phyloP scores from a whole-genome alignment of 2,888 invertebrate genomes.

The Dioctria rufipes region DNA sequence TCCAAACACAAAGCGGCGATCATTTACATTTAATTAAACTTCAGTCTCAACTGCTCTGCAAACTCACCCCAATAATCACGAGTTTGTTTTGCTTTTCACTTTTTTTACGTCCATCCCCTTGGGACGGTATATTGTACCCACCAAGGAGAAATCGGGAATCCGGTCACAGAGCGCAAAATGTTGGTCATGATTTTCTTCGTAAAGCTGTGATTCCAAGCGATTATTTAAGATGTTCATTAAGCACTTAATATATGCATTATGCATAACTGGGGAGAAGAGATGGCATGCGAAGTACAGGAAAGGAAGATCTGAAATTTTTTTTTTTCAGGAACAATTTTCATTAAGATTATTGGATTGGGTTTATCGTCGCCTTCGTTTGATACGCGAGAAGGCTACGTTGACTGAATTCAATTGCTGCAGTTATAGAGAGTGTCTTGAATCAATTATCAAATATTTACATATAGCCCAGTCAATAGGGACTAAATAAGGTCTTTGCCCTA shows the following conservation, averaged over 20 bases:
- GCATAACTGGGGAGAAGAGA: too few relatives aligned
- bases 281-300: too few relatives aligned
- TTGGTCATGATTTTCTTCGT: conserved; percentile 3
- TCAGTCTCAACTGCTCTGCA: conserved; percentile 9
- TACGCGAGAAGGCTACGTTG: too few relatives aligned
- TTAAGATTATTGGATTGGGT: too few relatives aligned
- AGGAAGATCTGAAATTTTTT: too few relatives aligned
- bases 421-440: too few relatives aligned
- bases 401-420: too few relatives aligned
- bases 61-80: conserved; percentile 14
- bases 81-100: conserved; percentile 12
- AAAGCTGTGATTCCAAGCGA: conserved; percentile 26
- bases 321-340: too few relatives aligned
- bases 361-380: too few relatives aligned
- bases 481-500: too few relatives aligned
- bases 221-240: conserved; percentile 52
- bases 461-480: too few relatives aligned
- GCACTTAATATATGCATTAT: conserved; percentile 6
- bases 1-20: conserved; percentile 57
- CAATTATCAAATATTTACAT: too few relatives aligned
- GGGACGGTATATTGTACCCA: neutral
- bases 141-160: conserved; percentile 12
- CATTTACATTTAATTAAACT: conserved; percentile 60
- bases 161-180: neutral
- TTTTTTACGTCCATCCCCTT: neutral